phyloP scores from a whole-genome alignment of 2,797 vertebrate species.

The Acanthurus tractus region DNA sequence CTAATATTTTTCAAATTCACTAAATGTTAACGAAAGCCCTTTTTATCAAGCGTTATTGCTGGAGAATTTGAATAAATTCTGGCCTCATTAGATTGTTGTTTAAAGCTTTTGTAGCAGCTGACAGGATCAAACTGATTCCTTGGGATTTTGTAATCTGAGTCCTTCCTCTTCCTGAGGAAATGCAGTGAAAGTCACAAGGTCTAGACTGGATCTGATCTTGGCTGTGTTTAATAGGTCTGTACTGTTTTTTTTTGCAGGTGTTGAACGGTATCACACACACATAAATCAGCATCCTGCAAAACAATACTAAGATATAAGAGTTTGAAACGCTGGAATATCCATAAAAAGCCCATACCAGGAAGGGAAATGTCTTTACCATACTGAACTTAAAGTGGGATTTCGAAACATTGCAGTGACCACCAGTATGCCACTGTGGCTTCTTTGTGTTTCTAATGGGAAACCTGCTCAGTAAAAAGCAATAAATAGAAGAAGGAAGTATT shows the following conservation, averaged over 20 bases:
- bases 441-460: background rate
- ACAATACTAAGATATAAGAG: constrained; percentile 7
- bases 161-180: constrained; percentile 15
- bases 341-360: background rate
- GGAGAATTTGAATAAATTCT: background rate
- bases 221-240: constrained; percentile 30
- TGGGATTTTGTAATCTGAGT: constrained; percentile 32
- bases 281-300: constrained; percentile 26
- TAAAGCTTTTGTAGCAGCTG: background rate
- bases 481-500: background rate
- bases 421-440: background rate
- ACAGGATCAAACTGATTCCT: constrained; percentile 5
- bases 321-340: constrained; percentile 1
- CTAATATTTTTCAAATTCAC: background rate
- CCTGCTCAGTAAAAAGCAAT: background rate
- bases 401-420: too few species aligned
- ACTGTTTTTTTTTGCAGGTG: background rate
- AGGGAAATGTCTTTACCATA: background rate
- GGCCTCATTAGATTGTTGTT: too few species aligned
- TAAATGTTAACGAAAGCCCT: background rate
- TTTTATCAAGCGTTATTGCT: background rate
- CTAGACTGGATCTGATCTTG: constrained; percentile 19
- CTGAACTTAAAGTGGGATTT: background rate
- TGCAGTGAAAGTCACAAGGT: background rate
- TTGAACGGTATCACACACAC: background rate